Evolutionary conservation across 30 jellyfish, hydroid and myxozoan genomes (phyloP), one percentile per base, ranked within the genome.

Genomic region (Aurelia aurita complex sp. Pacific): DNA sequence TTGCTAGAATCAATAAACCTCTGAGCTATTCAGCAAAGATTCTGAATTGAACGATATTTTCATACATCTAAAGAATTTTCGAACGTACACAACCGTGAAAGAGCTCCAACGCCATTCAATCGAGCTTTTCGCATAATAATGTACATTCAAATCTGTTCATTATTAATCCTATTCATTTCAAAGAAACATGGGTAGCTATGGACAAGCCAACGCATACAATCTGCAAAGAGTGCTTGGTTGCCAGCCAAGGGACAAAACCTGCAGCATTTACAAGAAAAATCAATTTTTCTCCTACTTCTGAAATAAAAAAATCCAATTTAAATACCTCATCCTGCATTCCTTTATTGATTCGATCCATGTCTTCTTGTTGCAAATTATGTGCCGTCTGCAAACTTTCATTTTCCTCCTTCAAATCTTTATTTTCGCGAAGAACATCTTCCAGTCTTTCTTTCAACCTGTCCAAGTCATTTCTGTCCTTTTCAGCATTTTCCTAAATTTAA

Each of bases 311-410:
- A 5, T 63, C 1, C 9, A 63, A 63, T 63, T 7, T 3, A 10
- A 63, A 5, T 17, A 82, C 91, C 91, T 82, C 91, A 53, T 74
- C 89, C 32, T 85, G 80, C 33, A 71, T 67, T 46, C 57, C 57
- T 46, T 46, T 46, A 9, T 46, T 46, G 14, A 62, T 69, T 9
- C 84, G 19, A 33, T 75, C 81, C 88, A 85, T 74, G 63, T 85
- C 94, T 51, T 75, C 88, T 29, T 46, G 68, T 40, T 76, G 85
- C 55, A 85, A 61, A 19, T 59, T 42, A 43, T 74, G 82, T 17
- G 94, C 94, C 14, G 89, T 85, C 75, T 76, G 71, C 16, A 85
- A 71, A 76, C 94, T 85, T 54, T 85, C 94, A 52, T 85, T 85
- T 54, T 85, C 94, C 65, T 85, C 94, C 50, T 65, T 64, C 33